Conservation (phyloP, 2,797 vertebrate genomes). For the Eospalax fontanierii region DNA sequence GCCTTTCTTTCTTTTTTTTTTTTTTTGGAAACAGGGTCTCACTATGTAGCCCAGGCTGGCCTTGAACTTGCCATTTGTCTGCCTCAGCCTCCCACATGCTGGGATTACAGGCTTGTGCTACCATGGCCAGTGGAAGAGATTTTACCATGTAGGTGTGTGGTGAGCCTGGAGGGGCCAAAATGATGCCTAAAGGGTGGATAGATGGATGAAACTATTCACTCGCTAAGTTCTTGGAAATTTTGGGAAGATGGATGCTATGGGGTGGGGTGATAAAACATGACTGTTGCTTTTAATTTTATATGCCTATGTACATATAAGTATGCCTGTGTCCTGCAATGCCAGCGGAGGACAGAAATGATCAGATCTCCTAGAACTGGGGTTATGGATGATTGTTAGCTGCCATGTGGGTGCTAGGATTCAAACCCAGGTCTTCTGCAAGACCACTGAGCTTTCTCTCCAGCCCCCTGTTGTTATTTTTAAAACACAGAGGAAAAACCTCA, state of each 20-base stretch:
- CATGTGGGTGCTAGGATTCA: too few relatives aligned
- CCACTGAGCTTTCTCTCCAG: too few relatives aligned
- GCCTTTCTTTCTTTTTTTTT: neutral
- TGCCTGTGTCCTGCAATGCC: too few relatives aligned
- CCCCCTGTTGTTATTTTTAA: neutral
- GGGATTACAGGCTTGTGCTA: neutral
- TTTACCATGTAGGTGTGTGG: neutral
- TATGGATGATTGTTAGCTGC: too few relatives aligned
- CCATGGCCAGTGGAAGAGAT: neutral
- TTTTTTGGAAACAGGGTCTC: neutral
- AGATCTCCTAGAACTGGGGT: too few relatives aligned
- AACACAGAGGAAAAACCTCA: neutral
- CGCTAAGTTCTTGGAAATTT: neutral
- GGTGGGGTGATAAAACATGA: neutral
- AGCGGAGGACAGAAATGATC: too few relatives aligned
- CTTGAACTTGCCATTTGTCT: neutral
- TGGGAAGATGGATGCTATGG: neutral
- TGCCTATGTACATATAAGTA: too few relatives aligned
- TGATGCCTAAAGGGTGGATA: neutral
- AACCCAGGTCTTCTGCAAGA: too few relatives aligned
- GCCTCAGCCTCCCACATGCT: neutral
- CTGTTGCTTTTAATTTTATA: neutral
- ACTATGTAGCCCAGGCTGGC: neutral
- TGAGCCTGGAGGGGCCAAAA: neutral
- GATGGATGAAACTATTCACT: neutral